Percentiles rank a stretch among this genome's conserved stretches.
These are phyloP conservation scores for Temnothorax nylanderi DNA, from an alignment of 1,140 invertebrate genomes.

Conservation along the genomic window DNA sequence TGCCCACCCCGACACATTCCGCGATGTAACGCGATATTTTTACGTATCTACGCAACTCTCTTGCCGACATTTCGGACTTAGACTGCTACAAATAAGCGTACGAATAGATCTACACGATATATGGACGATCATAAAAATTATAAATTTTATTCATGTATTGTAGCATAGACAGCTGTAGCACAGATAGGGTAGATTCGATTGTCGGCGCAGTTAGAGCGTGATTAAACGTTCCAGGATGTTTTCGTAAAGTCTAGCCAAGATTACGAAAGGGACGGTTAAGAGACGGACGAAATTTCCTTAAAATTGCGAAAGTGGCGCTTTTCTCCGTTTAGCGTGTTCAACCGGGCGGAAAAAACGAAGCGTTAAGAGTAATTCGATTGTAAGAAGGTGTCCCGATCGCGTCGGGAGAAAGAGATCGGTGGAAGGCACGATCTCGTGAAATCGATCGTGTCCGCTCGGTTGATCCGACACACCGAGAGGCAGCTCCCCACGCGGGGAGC, in stretches of 20 bases:
- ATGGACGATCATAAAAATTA: neutral
- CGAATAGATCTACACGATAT: neutral
- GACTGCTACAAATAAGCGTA: neutral
- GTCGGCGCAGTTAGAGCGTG: neutral
- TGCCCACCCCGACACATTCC: conserved; percentile 4
- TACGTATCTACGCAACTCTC: neutral
- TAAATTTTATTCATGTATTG: neutral
- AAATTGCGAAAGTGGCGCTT: conserved; percentile 57
- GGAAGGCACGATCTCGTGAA: conserved; percentile 60
- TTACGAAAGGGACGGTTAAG: conserved; percentile 25
- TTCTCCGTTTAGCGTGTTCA: conserved; percentile 52
- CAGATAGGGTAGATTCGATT: neutral
- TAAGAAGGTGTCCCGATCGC: conserved; percentile 35
- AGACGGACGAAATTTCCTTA: conserved; percentile 16
- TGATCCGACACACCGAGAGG: conserved; percentile 23
- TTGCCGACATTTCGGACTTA: neutral
- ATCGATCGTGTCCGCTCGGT: conserved; percentile 64
- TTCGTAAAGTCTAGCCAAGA: neutral
- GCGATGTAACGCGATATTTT: conserved; percentile 42
- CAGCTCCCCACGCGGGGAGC: conserved; percentile 1
- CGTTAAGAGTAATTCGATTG: conserved; percentile 54
- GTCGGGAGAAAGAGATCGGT: conserved; percentile 33
- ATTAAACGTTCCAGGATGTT: conserved; percentile 4
- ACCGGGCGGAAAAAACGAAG: conserved; percentile 55
- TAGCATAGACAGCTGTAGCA: neutral